Evolutionary conservation across 2,888 invertebrate species (phyloP).

Genomic region (Cataglyphis cursor): DNA sequence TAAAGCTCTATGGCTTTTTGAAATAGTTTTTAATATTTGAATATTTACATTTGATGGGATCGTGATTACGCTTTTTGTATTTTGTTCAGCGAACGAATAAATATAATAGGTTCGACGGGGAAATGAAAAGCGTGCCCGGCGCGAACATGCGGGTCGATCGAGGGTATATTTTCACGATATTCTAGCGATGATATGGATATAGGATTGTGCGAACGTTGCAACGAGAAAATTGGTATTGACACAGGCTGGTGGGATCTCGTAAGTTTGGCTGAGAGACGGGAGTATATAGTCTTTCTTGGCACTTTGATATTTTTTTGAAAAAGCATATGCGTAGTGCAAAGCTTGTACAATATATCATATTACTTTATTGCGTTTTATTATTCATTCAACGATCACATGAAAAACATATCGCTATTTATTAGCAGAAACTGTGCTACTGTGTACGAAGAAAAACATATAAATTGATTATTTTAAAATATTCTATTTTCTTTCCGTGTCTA

Average conservation of each 20-base stretch:
- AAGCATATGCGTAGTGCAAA: background rate
- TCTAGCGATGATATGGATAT: slow-evolving; percentile 34
- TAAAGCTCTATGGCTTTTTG: background rate
- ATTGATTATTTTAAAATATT: background rate
- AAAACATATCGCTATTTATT: background rate
- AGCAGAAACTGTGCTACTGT: background rate
- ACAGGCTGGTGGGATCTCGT: slow-evolving; percentile 25
- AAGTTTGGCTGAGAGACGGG: slow-evolving; percentile 10
- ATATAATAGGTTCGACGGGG: background rate
- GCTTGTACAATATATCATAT: background rate
- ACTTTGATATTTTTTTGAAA: background rate
- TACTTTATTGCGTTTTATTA: slow-evolving; percentile 4
- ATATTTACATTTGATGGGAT: background rate
- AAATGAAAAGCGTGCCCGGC: slow-evolving; percentile 7
- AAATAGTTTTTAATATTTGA: background rate
- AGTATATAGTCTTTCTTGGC: background rate
- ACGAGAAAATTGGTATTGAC: slow-evolving; percentile 46
- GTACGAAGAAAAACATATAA: background rate
- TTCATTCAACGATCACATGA: no score
- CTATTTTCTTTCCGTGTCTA: background rate
- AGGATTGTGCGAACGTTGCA: slow-evolving; percentile 38
- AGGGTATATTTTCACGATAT: slow-evolving; percentile 37
- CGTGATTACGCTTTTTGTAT: slow-evolving; percentile 12
- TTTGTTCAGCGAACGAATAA: slow-evolving; percentile 5
- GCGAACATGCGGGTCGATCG: slow-evolving; percentile 32